phyloP scores from a whole-genome alignment of 2,797 vertebrate genomes.

The Clarias laeviceps region DNA sequence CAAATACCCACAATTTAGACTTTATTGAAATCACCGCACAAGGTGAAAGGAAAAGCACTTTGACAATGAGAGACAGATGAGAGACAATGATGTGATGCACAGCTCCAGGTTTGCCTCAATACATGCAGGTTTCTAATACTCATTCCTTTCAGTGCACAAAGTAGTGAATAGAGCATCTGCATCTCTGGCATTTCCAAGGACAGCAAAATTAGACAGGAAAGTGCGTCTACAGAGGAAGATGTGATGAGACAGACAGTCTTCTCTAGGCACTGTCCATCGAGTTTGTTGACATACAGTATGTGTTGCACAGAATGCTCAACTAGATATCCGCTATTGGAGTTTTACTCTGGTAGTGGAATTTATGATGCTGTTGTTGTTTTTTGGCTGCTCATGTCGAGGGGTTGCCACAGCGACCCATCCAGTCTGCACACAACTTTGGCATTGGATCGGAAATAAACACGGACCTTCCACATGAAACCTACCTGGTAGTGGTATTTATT shows the following conservation, averaged over 20 bases:
- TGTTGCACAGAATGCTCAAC: neutral
- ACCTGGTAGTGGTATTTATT: no score
- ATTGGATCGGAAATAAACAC: no score
- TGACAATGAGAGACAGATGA: neutral
- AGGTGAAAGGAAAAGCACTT: neutral
- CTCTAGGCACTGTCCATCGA: neutral
- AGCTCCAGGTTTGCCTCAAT: neutral
- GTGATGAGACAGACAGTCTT: neutral
- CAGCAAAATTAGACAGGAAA: neutral
- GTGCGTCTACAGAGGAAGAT: neutral
- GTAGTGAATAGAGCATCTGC: neutral
- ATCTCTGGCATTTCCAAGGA: neutral
- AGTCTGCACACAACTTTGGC: no score
- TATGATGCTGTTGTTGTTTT: no score
- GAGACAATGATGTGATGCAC: neutral
- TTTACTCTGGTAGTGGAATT: neutral
- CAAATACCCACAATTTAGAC: neutral
- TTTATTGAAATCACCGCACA: neutral
- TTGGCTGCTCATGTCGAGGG: no score
- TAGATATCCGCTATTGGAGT: neutral
- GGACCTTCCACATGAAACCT: no score
- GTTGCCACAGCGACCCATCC: no score
- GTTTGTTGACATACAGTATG: neutral
- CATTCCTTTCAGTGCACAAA: neutral
- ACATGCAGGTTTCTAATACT: neutral